Base-by-base conservation (phyloP, 1,140 invertebrate genomes). In the Danaus plexippus region DNA sequence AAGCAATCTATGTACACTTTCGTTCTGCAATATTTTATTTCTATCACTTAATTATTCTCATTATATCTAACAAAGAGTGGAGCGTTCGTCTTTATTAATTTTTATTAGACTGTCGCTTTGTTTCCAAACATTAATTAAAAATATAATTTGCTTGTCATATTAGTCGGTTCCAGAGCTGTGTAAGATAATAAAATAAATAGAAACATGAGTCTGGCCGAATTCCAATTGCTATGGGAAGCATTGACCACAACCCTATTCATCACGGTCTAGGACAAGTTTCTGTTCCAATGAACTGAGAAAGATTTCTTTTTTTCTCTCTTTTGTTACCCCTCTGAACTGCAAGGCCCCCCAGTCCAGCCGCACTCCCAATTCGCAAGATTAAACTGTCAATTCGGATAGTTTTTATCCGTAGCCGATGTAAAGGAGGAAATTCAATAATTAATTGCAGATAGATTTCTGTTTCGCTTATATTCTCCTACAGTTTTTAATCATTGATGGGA, bases 341-440 rank as follows among this genome's bases (percentile, higher is more conserved):
- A 66, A 32, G 22, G 22, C 22, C 48, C 47, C 67, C 63, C 61
- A 52, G 50, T 52, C 57, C 59, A 65, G 63, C 66, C 61, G 59
- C 62, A 63, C 65, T 61, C 66, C 67, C 77, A 67, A 74, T 73
- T 70, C 65, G 63, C 66, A 53, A 75, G 75, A 79, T 80, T 79
- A 79, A 81, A 78, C 75, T 83, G 77, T 80, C 78, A 83, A 83
- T 84, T 76, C 70, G 63, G 54, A 50, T 54, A 52, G 43, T 56
- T 58, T 62, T 58, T 63, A 54, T 58, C 61, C 42, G 51, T 59
- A 43, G 43, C 57, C 51, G 54, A 62, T 43, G 45, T 45, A 53
- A 62, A 61, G 43, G 41, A 22, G 44, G 15, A 43, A 50, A 18
- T 32, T 50, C 42, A 57, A 43, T 44, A 15, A n/a, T 47, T 54